A percentile compares a stretch with the other conserved stretches of the same genome.
phyloP scores from a whole-genome alignment of 2,797 vertebrate species.

The Myotis myotis region DNA sequence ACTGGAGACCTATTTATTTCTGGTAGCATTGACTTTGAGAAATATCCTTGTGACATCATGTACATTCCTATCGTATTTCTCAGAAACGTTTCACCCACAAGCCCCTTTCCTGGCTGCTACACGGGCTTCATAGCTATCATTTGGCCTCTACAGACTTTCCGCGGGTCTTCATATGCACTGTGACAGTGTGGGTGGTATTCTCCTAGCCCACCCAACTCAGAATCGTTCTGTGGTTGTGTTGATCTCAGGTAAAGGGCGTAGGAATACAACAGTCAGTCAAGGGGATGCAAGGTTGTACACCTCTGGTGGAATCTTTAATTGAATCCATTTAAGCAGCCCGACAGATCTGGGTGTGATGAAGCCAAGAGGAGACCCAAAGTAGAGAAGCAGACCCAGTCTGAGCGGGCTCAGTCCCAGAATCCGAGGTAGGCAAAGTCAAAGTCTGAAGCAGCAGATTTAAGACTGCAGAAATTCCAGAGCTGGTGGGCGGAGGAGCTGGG shows the following conservation, averaged over 20 bases:
- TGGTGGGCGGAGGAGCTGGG: background rate
- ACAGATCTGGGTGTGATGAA: background rate
- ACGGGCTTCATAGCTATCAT: accelerated
- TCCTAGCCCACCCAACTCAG: background rate
- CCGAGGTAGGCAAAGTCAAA: background rate
- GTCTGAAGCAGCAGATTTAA: background rate
- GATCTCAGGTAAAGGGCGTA: background rate
- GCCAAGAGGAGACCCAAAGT: background rate
- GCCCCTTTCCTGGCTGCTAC: background rate
- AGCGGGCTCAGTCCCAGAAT: background rate
- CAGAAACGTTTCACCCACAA: background rate
- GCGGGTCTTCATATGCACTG: accelerated
- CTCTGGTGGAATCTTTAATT: background rate
- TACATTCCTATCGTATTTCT: background rate
- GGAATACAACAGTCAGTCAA: background rate
- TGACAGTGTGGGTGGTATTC: background rate
- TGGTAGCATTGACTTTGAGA: background rate
- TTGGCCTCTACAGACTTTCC: background rate
- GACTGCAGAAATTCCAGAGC: background rate
- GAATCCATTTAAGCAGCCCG: background rate
- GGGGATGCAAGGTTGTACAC: background rate
- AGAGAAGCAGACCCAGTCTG: background rate
- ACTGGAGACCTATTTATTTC: background rate
- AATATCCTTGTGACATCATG: accelerated
- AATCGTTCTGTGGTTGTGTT: background rate